Evolutionary conservation across 1,140 invertebrate genomes (phyloP).

Genomic region (Hyphantria cunea): DNA sequence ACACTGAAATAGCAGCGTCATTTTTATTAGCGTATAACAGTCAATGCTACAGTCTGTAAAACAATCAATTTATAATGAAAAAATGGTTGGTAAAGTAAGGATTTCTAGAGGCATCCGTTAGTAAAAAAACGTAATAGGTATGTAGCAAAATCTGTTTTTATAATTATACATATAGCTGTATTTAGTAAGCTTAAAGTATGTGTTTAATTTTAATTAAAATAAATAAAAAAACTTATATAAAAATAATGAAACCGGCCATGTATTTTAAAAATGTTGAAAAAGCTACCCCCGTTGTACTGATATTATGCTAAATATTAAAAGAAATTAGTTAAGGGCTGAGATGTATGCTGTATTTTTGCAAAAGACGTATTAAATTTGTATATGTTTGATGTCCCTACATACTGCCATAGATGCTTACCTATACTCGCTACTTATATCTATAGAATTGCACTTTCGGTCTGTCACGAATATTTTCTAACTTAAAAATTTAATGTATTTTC

Average conservation of each 20-base stretch:
- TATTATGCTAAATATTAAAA: slow-evolving; percentile 25
- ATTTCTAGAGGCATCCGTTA: neutral
- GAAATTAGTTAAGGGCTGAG: slow-evolving; percentile 37
- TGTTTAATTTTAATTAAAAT: slow-evolving; percentile 41
- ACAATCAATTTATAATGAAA: too few relatives aligned
- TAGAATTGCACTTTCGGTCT: slow-evolving; percentile 22
- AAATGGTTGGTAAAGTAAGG: too few relatives aligned
- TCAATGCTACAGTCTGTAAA: too few relatives aligned
- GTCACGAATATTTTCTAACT: neutral
- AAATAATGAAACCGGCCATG: slow-evolving; percentile 52
- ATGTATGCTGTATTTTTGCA: slow-evolving; percentile 52
- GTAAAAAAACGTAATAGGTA: neutral
- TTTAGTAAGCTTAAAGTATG: slow-evolving; percentile 46
- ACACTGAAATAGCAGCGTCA: slow-evolving; percentile 3
- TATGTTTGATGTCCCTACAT: slow-evolving; percentile 21
- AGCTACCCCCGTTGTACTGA: slow-evolving; percentile 48
- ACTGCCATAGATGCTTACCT: slow-evolving; percentile 24
- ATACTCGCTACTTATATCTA: slow-evolving; percentile 12
- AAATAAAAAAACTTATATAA: slow-evolving; percentile 34
- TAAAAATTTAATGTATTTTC: too few relatives aligned
- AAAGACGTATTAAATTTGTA: slow-evolving; percentile 27
- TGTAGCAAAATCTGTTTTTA: slow-evolving; percentile 32
- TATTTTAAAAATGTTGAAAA: slow-evolving; percentile 41
- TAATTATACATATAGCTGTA: slow-evolving; percentile 46
- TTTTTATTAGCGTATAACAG: neutral